Base-by-base conservation (phyloP, 2,888 invertebrate genomes). In the Ellobium chinense region DNA sequence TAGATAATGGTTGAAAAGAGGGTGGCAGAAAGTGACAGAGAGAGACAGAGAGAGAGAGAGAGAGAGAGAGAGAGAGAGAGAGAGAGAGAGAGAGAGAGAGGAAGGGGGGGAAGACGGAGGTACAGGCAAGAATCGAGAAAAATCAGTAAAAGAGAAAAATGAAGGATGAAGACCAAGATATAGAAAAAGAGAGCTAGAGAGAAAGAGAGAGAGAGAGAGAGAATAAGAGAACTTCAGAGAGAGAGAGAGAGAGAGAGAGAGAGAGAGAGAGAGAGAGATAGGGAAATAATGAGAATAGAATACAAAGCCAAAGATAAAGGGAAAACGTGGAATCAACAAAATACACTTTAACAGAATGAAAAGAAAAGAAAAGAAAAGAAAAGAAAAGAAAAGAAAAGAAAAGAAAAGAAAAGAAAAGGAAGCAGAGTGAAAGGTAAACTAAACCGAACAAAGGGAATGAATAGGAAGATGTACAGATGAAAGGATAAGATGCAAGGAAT, bases 41-140 rank as follows among this genome's bases (percentile, higher is more conserved):
- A 60, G 63, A 54, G 31, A 46, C 14, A 60, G 62, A 78, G n/a
- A 36, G 68, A 68, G 65, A 31, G 54, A 46, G 46, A 56, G n/a
- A 65, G 39, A 70, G 60, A 31, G 60, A 63, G 31, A 46, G 37
- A 60, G 60, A 69, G 7, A 24, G 68, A 60, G 46, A 12, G 34
- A 29, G 46, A 60, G 36, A 56, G 31, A 54, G 63, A 58, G 63
- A 56, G 58, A 60, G 37, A 70, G 70, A 46, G 4, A 70, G 70
- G 62, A 46, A 46, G 46, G 34, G n/a, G 31, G 66, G 76, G n/a
- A 39, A 36, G 34, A 62, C 54, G 29, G 18, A 46, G n/a, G n/a
- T n/a, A n/a, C n/a, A n/a, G n/a, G n/a, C n/a, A n/a, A 39, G 36
- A 46, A 69, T 21, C 29, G 29, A 78, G 66, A 31, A 62, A 36